phyloP scores from a whole-genome alignment of 1,140 invertebrate species.

The Nylanderia fulva region DNA sequence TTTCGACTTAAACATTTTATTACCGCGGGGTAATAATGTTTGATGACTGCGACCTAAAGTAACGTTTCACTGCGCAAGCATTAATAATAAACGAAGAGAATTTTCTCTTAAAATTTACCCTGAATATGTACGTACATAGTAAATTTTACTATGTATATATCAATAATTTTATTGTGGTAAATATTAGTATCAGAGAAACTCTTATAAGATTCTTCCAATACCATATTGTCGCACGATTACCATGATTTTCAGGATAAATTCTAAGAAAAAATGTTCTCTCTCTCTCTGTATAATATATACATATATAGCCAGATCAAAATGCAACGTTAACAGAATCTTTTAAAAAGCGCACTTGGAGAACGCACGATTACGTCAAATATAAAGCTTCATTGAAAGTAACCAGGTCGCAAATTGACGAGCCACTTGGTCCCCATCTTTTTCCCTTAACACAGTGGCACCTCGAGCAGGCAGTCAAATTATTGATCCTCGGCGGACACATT shows the following conservation, averaged over 20 bases:
- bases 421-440: constrained; percentile 8
- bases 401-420: constrained; percentile 76
- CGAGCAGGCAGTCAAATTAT: constrained; percentile 70
- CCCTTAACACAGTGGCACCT: constrained; percentile 22
- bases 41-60: constrained; percentile 19
- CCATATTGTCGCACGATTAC: too few species aligned
- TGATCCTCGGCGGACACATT: constrained; percentile 69
- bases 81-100: too few species aligned
- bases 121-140: too few species aligned
- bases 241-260: too few species aligned
- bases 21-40: constrained; percentile 15
- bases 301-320: too few species aligned
- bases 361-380: constrained; percentile 73
- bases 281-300: too few species aligned
- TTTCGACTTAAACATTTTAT: constrained; percentile 58
- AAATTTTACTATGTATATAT: too few species aligned
- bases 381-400: constrained; percentile 79
- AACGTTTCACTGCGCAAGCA: neutral
- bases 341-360: constrained; percentile 74
- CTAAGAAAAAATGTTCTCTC: too few species aligned
- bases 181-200: too few species aligned
- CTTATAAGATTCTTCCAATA: too few species aligned
- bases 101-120: too few species aligned
- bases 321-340: constrained; percentile 73
- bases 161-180: too few species aligned